phyloP scores from a whole-genome alignment of 2,113 vertebrate genomes.

The Tylochromis polylepis region DNA sequence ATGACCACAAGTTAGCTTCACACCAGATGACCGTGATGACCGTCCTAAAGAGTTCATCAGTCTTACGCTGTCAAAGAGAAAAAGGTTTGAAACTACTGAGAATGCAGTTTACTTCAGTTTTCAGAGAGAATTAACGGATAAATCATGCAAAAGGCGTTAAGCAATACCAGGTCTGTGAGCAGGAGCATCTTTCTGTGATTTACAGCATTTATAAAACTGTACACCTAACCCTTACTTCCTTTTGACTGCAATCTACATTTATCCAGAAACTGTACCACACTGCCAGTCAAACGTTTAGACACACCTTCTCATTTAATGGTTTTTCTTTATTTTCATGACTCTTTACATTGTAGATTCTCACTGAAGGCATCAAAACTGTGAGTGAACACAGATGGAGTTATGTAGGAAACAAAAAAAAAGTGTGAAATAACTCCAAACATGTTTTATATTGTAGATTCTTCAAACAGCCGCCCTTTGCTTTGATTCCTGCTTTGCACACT shows the following conservation, averaged over 20 bases:
- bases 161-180: background rate
- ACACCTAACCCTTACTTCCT: background rate
- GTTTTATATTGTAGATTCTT: background rate
- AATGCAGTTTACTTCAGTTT: background rate
- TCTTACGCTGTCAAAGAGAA: background rate
- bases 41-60: background rate
- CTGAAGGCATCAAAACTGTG: background rate
- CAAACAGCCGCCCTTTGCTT: background rate
- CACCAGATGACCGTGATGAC: slow-evolving; percentile 14
- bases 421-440: background rate
- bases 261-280: background rate
- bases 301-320: background rate
- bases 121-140: background rate
- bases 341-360: background rate
- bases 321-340: background rate
- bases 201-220: background rate
- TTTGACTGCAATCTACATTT: background rate
- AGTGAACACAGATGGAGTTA: background rate
- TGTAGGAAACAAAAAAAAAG: background rate
- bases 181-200: too few relatives aligned
- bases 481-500: background rate
- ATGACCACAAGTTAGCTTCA: background rate
- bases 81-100: background rate
- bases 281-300: background rate
- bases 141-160: background rate